A percentile compares a stretch with the other conserved stretches of the same genome.
These are phyloP conservation scores for Crioceris asparagi DNA, from an alignment of 2,888 invertebrate genomes.

Conservation along the genomic window DNA sequence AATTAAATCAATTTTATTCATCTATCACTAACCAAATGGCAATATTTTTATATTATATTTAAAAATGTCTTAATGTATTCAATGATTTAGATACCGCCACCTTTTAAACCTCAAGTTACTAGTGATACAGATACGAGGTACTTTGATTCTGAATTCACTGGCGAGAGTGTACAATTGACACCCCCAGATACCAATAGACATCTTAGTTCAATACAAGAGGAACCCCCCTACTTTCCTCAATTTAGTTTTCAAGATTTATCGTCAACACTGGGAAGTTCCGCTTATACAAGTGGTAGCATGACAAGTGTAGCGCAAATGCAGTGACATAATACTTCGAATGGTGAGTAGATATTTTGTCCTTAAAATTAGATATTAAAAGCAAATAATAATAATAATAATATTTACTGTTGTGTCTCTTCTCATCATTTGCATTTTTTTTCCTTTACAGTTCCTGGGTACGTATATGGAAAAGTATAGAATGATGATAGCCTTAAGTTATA, in stretches of 20 bases:
- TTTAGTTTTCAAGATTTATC: conserved; percentile 73
- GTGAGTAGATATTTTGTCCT: background rate
- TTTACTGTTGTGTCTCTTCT: background rate
- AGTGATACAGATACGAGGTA: conserved; percentile 96
- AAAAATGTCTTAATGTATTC: too few relatives aligned
- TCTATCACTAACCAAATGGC: too few relatives aligned
- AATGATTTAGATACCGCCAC: conserved; percentile 77
- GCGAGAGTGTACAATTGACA: conserved; percentile 91
- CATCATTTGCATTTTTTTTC: conserved; percentile 1
- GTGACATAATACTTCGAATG: conserved; percentile 23
- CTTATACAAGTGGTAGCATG: conserved; percentile 51
- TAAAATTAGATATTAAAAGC: too few relatives aligned
- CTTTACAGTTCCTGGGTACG: conserved; percentile 15
- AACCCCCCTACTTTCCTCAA: conserved; percentile 62
- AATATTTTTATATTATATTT: too few relatives aligned
- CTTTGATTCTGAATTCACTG: conserved; percentile 97
- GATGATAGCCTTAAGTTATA: conserved; percentile 4
- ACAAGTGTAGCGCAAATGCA: conserved; percentile 43
- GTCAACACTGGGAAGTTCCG: conserved; percentile 52
- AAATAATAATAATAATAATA: background rate
- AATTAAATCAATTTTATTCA: too few relatives aligned
- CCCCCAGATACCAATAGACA: conserved; percentile 68
- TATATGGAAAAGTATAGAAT: conserved; percentile 9
- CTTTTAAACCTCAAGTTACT: conserved; percentile 86
- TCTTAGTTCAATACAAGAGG: conserved; percentile 57